Base-by-base conservation (phyloP, 2,797 vertebrate species). In the Semotilus atromaculatus region DNA sequence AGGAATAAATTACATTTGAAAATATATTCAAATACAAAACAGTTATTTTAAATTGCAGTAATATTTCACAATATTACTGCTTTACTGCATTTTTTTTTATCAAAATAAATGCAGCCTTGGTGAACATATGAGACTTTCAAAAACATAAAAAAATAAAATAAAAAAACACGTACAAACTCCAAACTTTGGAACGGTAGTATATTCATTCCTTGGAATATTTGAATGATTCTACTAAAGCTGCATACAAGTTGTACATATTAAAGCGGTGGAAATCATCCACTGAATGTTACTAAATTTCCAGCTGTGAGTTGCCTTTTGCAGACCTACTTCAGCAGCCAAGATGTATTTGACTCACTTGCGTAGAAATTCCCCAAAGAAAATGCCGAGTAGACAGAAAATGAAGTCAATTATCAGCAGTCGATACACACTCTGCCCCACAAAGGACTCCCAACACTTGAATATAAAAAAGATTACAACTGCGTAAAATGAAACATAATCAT, bases 361-460 rank as follows among this genome's bases (percentile, higher is more conserved):
- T n/a, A 99, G 92, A 92, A 99, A 98, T 92, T 99, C 98, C 81
- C 97, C 97, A 88, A 98, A 97, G 89, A 99, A 94, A 34, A 96
- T 97, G 86, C 97, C 97, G 26, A 96, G 83, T 90, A 98, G 92
- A 48, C 96, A 95, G 91, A 99, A 99, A 45, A 99, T 78, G 85
- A 99, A 99, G 92, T 99, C 97, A 80, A 96, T 90, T 29, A 99
- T 88, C 82, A 98, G 93, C 87, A 99, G 93, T 5, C 97, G 95
- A 91, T 99, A 99, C 86, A 99, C 93, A 80, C 97, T 96, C 91
- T 98, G 97, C 80, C 98, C 98, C 38, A 99, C 92, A 77, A 95
- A 89, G 6, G 96, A 95, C 92, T 99, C 98, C 98, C 98, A 99
- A 88, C 98, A 99, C 98, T 99, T 29, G 18, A 64, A 79, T 21